Percentiles rank a stretch among this genome's conserved stretches.
Evolutionary conservation across 2,797 vertebrate genomes (phyloP).

Genomic region (Hirundo rustica): DNA sequence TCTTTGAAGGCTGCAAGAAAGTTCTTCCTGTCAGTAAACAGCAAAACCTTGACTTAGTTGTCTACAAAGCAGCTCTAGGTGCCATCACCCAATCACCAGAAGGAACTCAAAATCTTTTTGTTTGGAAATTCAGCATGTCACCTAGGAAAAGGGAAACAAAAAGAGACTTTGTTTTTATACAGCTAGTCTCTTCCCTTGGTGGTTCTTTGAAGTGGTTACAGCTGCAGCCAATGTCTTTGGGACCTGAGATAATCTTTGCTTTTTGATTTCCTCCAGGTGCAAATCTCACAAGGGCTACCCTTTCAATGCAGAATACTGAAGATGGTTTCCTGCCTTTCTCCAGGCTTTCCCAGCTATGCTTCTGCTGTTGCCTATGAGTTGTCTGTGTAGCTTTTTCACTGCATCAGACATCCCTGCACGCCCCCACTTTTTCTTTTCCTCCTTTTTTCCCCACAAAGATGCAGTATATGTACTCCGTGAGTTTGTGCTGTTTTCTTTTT

Average conservation of each 20-base stretch:
- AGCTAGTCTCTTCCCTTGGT: neutral
- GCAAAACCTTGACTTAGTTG: neutral
- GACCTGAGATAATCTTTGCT: neutral
- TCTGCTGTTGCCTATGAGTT: slow-evolving; percentile 12
- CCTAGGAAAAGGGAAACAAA: neutral
- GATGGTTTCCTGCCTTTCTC: slow-evolving; percentile 4
- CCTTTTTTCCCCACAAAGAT: neutral
- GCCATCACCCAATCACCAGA: neutral
- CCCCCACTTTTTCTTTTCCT: neutral
- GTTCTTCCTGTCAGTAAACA: neutral
- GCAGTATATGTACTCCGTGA: neutral
- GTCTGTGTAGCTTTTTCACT: neutral
- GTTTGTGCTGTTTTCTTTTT: neutral
- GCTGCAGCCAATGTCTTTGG: neutral
- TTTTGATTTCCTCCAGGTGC: slow-evolving; percentile 19
- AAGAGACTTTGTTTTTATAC: neutral
- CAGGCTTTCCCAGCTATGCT: neutral
- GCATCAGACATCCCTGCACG: neutral
- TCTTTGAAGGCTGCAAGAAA: neutral
- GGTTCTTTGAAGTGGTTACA: neutral
- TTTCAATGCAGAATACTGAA: slow-evolving; percentile 61
- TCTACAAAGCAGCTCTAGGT: neutral
- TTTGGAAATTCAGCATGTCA: neutral
- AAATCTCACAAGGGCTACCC: slow-evolving; percentile 38
- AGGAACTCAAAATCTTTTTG: neutral